phyloP scores from a whole-genome alignment of 2,797 vertebrate genomes.

The Hybognathus amarus region DNA sequence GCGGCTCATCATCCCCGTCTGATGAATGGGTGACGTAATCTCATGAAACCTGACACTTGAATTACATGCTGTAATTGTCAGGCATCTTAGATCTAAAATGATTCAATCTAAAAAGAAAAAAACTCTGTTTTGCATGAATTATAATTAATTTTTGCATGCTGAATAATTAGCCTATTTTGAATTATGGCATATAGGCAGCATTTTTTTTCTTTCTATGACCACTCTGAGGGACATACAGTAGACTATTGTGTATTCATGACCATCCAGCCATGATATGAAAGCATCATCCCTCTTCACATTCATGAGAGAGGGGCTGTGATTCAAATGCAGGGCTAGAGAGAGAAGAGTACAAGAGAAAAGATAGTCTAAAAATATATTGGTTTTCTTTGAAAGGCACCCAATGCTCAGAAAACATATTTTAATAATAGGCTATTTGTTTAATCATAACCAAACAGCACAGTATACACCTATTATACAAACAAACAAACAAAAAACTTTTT shows the following conservation, averaged over 20 bases:
- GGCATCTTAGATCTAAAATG: neutral
- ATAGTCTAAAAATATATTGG: neutral
- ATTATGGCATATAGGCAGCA: neutral
- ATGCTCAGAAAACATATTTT: neutral
- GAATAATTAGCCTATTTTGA: neutral
- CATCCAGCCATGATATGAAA: conserved; percentile 26
- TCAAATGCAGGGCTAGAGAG: neutral
- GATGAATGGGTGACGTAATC: conserved; percentile 76
- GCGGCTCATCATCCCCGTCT: conserved; percentile 55
- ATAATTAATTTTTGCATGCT: no score
- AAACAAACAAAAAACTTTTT: no score
- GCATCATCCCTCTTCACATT: conserved; percentile 14
- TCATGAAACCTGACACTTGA: conserved; percentile 79
- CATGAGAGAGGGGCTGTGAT: neutral
- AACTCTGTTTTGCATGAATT: neutral
- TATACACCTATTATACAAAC: neutral
- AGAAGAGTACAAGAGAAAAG: neutral
- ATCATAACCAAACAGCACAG: neutral
- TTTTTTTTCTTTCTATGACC: neutral
- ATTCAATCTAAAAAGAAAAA: neutral
- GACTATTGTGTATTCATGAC: conserved; percentile 13
- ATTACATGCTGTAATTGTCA: conserved; percentile 39
- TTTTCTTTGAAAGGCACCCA: conserved; percentile 2
- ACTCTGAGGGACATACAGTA: conserved; percentile 1
- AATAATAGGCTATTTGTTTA: neutral